A percentile compares a stretch with the other conserved stretches of the same genome.
phyloP scores from a whole-genome alignment of 1,140 invertebrate species.

The Papilio xuthus region DNA sequence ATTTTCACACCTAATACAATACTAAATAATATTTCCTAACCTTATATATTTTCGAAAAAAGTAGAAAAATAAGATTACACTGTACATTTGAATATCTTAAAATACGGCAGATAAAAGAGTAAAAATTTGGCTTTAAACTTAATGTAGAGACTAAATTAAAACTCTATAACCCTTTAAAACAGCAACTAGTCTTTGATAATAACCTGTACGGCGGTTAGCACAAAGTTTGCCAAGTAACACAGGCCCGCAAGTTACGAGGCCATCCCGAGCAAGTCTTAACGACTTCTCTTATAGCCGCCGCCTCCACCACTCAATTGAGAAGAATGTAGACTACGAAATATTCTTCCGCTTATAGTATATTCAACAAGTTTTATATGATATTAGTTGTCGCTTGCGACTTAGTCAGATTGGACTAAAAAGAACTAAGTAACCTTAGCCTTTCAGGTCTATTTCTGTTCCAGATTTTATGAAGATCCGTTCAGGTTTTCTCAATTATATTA shows the following conservation, averaged over 20 bases:
- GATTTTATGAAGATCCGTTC: too few relatives aligned
- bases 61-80: too few relatives aligned
- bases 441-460: too few relatives aligned
- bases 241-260: constrained; percentile 52
- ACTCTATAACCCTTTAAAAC: not conserved
- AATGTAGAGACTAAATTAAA: not conserved
- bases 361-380: not conserved
- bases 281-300: constrained; percentile 38
- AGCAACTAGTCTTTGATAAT: constrained; percentile 43
- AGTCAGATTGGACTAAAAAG: too few relatives aligned
- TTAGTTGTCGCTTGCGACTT: too few relatives aligned
- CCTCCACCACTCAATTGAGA: constrained; percentile 42
- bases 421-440: too few relatives aligned
- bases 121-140: not conserved
- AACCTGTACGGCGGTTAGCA: constrained; percentile 47
- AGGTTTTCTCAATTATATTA: too few relatives aligned
- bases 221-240: constrained; percentile 50
- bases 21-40: not conserved
- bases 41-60: too few relatives aligned
- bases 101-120: not conserved
- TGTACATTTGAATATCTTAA: not conserved
- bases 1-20: too few relatives aligned
- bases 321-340: constrained; percentile 42
- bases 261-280: constrained; percentile 42
- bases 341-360: not conserved